Evolutionary conservation across 2,113 vertebrate genomes (phyloP).

Genomic region (Phasianus colchicus): DNA sequence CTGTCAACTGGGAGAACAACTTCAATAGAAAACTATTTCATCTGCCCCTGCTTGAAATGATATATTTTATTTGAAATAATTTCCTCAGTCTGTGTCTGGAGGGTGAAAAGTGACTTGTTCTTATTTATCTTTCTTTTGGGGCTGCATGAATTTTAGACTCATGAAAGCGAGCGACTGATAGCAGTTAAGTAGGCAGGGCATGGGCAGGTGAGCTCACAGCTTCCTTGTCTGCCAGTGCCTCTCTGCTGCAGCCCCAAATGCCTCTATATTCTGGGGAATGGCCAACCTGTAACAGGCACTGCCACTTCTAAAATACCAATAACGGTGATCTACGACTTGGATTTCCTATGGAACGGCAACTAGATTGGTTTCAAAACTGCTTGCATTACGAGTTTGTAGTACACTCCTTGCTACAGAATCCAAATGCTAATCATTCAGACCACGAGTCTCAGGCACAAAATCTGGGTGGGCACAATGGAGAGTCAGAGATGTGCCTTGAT

Average conservation of each 20-base stretch:
- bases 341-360: slow-evolving; percentile 41
- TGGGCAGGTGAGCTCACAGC: slow-evolving; percentile 54
- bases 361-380: slow-evolving; percentile 46
- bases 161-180: slow-evolving; percentile 75
- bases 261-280: slow-evolving; percentile 41
- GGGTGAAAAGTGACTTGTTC: slow-evolving; percentile 77
- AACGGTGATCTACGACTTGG: slow-evolving; percentile 59
- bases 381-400: not conserved
- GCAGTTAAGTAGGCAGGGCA: slow-evolving; percentile 68
- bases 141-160: slow-evolving; percentile 76
- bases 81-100: slow-evolving; percentile 75
- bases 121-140: slow-evolving; percentile 82
- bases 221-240: slow-evolving; percentile 6
- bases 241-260: slow-evolving; percentile 1
- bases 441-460: not conserved
- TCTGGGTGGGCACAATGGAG: accelerated
- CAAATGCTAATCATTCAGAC: not conserved
- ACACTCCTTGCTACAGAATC: not conserved
- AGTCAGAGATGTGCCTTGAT: not conserved
- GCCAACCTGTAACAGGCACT: slow-evolving; percentile 32
- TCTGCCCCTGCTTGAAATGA: slow-evolving; percentile 73
- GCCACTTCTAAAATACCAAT: slow-evolving; percentile 57
- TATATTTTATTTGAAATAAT: slow-evolving; percentile 82
- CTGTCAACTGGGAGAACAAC: slow-evolving; percentile 67
- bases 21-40: slow-evolving; percentile 75